These are phyloP conservation scores for Selenia dentaria DNA, from an alignment of 2,888 invertebrate genomes.

Conservation along the genomic window DNA sequence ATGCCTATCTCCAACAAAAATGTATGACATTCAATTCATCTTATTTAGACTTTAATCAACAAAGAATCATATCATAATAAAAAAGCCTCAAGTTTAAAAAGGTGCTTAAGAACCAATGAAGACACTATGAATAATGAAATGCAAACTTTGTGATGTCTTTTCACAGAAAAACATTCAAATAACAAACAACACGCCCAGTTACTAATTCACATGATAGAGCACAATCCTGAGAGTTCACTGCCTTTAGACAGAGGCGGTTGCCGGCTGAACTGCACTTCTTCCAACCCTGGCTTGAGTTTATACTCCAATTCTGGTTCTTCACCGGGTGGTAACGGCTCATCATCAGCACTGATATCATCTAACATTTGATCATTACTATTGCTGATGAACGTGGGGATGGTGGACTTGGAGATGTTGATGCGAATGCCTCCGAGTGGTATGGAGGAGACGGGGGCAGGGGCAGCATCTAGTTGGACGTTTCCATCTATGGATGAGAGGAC, in stretches of 20 bases:
- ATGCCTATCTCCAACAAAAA: no score
- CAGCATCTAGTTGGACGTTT: constrained; percentile 87
- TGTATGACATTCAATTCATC: no score
- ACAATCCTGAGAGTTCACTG: constrained; percentile 92
- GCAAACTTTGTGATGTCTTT: no score
- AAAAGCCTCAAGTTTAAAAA: no score
- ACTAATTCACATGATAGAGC: constrained; percentile 90
- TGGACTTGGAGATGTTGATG: constrained; percentile 91
- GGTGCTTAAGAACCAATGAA: no score
- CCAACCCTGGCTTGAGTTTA: constrained; percentile 86
- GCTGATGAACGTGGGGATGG: constrained; percentile 60
- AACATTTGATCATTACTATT: constrained; percentile 38
- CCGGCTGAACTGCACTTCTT: constrained; percentile 87
- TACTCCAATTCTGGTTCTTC: constrained; percentile 82
- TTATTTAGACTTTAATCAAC: no score
- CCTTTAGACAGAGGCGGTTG: constrained; percentile 90
- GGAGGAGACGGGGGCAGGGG: constrained; percentile 61
- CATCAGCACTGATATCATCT: constrained; percentile 65
- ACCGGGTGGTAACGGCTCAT: constrained; percentile 85
- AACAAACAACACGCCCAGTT: no score
- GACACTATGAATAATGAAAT: no score
- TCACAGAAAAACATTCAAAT: no score
- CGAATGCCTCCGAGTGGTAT: constrained; percentile 86
- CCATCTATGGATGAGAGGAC: constrained; percentile 90
- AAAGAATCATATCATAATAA: no score